Percentiles rank a stretch among this genome's conserved stretches.
These are phyloP conservation scores for Anarrhichthys ocellatus DNA, from an alignment of 2,113 vertebrate species.

Conservation along the genomic window DNA sequence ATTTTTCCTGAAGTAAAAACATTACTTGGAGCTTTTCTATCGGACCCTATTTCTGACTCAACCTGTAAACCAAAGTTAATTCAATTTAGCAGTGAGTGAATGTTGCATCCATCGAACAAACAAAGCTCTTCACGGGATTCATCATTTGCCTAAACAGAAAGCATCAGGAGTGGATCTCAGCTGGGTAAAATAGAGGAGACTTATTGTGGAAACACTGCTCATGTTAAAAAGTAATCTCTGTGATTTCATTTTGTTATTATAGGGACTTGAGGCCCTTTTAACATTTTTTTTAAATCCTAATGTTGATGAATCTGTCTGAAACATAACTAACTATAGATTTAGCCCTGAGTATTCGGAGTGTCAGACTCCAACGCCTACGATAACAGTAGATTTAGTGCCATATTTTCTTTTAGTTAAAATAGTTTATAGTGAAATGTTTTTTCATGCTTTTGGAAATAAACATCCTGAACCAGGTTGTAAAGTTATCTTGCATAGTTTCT, in stretches of 20 bases:
- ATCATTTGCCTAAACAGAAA: constrained; percentile 14
- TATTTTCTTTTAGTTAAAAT: constrained; percentile 1
- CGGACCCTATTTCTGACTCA: constrained; percentile 6
- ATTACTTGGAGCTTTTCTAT: neutral
- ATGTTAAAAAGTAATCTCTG: neutral
- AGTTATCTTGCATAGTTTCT: constrained; percentile 2
- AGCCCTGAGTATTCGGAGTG: neutral
- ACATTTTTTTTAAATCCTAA: neutral
- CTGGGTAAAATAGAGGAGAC: neutral
- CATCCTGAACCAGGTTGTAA: neutral
- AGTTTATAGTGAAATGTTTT: neutral
- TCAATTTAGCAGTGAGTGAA: constrained; percentile 11
- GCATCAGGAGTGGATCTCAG: constrained; percentile 1
- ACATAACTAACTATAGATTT: neutral
- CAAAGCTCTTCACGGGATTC: constrained; percentile 1
- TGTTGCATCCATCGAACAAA: constrained; percentile 17
- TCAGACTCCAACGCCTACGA: neutral
- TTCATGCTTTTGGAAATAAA: neutral
- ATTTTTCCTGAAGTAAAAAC: neutral
- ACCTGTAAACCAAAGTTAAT: constrained; percentile 19
- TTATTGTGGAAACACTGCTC: constrained; percentile 22
- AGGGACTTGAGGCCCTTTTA: neutral
- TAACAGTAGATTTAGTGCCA: neutral
- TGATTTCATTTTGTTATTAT: neutral
- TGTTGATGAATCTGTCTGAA: constrained; percentile 2